phyloP scores from a whole-genome alignment of 2,113 vertebrate species.

The Hoplias malabaricus region DNA sequence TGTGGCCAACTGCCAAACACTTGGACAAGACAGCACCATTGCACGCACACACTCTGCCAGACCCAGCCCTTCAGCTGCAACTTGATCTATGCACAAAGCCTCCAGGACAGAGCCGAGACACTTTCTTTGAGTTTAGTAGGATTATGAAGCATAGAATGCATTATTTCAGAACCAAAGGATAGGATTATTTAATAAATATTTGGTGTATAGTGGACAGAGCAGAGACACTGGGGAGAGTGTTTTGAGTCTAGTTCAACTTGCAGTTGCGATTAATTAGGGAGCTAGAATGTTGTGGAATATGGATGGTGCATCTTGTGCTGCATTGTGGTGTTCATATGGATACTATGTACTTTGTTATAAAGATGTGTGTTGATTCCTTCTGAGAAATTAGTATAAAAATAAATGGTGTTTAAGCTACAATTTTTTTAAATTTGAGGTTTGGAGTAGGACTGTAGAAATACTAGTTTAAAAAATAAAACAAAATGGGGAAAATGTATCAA shows the following conservation, averaged over 20 bases:
- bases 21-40: constrained; percentile 44
- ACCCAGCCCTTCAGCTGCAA: constrained; percentile 13
- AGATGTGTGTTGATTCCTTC: neutral
- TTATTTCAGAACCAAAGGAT: neutral
- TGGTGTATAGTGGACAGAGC: neutral
- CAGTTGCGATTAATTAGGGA: too few relatives aligned
- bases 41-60: constrained; percentile 7
- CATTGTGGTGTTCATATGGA: neutral
- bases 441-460: too few relatives aligned
- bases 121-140: neutral
- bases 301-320: neutral
- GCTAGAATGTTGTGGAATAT: neutral
- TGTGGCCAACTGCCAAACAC: constrained; percentile 40
- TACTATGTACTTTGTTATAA: neutral
- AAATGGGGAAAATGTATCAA: neutral
- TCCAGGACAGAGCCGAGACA: neutral
- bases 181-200: neutral
- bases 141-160: neutral
- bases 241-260: too few relatives aligned
- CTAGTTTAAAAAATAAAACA: neutral
- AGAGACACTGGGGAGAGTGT: neutral
- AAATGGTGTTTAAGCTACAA: neutral
- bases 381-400: neutral
- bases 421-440: neutral
- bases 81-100: neutral